These are phyloP conservation scores for Naja naja DNA, from an alignment of 2,113 vertebrate genomes.

Conservation along the genomic window DNA sequence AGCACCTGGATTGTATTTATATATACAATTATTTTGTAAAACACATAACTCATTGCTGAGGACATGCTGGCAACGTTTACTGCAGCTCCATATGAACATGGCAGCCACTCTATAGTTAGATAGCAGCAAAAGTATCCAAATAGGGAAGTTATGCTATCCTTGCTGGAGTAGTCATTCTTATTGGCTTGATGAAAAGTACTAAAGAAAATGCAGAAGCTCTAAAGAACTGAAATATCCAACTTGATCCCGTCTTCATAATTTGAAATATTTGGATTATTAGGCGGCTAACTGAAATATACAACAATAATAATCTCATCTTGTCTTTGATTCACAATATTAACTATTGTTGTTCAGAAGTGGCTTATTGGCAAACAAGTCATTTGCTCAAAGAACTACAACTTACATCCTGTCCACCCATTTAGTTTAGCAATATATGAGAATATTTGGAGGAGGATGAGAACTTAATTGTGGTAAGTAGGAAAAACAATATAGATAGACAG, in stretches of 20 bases:
- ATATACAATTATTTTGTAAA: conserved; percentile 11
- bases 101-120: not conserved
- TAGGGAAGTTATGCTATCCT: not conserved
- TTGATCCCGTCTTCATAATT: not conserved
- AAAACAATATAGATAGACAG: not conserved
- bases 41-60: not conserved
- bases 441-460: not conserved
- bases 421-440: not conserved
- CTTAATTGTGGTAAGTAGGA: not conserved
- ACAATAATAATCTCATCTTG: not conserved
- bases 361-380: not conserved
- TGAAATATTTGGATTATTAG: not conserved
- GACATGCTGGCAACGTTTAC: conserved; percentile 6
- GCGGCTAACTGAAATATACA: not conserved
- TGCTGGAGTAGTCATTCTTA: not conserved
- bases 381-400: not conserved
- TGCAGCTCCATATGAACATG: not conserved
- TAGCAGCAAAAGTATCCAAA: not conserved
- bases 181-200: not conserved
- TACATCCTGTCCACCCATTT: not conserved
- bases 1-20: conserved; percentile 14
- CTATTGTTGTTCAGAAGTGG: not conserved
- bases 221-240: not conserved
- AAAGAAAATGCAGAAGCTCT: not conserved
- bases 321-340: not conserved